phyloP scores from a whole-genome alignment of 2,797 vertebrate species.

The Spea hammondii region DNA sequence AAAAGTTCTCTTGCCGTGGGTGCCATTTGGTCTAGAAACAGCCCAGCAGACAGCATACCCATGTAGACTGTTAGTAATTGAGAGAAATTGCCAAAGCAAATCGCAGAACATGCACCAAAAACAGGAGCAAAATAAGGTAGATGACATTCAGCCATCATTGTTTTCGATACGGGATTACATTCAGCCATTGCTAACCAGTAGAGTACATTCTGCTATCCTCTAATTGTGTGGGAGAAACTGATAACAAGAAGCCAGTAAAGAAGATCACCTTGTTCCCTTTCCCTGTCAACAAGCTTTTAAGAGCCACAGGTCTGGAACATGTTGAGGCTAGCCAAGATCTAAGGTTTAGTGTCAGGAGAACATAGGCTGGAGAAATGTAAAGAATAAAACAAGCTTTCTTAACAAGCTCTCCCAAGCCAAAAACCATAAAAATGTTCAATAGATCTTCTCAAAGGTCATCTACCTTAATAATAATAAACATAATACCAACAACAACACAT shows the following conservation, averaged over 20 bases:
- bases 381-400: conserved; percentile 20
- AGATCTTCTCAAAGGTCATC: not conserved
- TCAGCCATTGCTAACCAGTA: conserved; percentile 37
- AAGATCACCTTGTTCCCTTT: conserved; percentile 45
- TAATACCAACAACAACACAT: no score
- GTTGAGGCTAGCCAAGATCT: conserved; percentile 46
- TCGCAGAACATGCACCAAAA: no score
- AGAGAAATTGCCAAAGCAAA: no score
- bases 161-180: conserved; percentile 33
- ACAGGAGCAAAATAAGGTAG: not conserved
- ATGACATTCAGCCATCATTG: conserved; percentile 27
- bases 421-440: not conserved
- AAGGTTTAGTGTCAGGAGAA: conserved; percentile 29
- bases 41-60: no score
- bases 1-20: no score
- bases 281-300: conserved; percentile 44
- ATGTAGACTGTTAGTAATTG: no score
- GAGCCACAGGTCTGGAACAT: conserved; percentile 31
- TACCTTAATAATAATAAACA: no score
- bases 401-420: conserved; percentile 18
- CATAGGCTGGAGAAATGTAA: conserved; percentile 17
- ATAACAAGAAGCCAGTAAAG: conserved; percentile 44
- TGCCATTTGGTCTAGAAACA: no score
- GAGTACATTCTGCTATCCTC: conserved; percentile 43
- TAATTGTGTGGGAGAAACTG: conserved; percentile 49